phyloP scores from a whole-genome alignment of 2,888 invertebrate species.

The Pterobdella sp. region DNA sequence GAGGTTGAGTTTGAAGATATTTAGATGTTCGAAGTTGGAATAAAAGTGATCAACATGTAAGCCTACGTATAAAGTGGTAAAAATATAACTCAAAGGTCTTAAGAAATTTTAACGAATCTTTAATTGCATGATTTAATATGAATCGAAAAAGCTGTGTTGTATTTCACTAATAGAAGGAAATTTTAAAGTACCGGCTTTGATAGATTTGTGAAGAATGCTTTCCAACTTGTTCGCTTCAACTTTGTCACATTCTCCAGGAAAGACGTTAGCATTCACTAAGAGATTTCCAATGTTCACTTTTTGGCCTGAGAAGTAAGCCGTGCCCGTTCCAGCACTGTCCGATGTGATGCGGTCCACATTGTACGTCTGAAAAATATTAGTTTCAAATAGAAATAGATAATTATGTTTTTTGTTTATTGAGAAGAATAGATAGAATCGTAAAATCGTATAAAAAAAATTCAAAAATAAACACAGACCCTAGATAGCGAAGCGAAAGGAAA shows the following conservation, averaged over 20 bases:
- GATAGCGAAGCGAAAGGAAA: constrained; percentile 73
- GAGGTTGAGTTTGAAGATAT: neutral
- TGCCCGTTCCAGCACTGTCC: constrained; percentile 80
- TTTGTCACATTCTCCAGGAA: constrained; percentile 27
- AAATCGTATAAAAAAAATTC: no score
- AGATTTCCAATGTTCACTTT: constrained; percentile 65
- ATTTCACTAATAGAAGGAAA: neutral
- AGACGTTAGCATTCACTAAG: constrained; percentile 53
- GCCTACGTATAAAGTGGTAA: no score
- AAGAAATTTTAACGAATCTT: neutral
- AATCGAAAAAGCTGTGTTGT: neutral
- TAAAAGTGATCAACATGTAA: no score
- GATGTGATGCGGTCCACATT: constrained; percentile 76
- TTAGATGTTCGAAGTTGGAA: no score
- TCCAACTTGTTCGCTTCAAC: constrained; percentile 33
- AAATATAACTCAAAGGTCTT: neutral
- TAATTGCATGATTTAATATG: neutral
- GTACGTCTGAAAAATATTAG: constrained; percentile 72
- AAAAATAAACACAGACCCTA: constrained; percentile 59
- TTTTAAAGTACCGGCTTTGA: constrained; percentile 32
- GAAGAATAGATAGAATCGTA: no score
- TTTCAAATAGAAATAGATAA: no score
- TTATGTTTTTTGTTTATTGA: no score
- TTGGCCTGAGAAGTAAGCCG: constrained; percentile 73
- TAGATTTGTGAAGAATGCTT: constrained; percentile 34